A percentile compares a stretch with the other conserved stretches of the same genome.
Evolutionary conservation across 2,797 vertebrate genomes (phyloP).

Genomic region (Mallotus villosus): DNA sequence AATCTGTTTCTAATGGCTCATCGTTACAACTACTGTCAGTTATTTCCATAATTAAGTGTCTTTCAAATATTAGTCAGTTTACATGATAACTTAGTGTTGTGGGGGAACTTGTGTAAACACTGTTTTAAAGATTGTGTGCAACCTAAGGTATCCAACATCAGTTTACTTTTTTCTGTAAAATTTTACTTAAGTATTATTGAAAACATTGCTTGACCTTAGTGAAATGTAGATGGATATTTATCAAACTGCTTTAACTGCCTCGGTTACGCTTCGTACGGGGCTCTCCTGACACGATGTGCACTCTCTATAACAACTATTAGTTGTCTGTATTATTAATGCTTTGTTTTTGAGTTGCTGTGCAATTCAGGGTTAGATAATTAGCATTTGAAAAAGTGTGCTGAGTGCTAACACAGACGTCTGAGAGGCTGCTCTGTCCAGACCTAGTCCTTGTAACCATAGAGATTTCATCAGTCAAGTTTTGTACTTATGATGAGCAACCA

Average conservation of each 20-base stretch:
- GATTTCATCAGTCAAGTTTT: constrained; percentile 13
- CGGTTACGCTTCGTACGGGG: constrained; percentile 7
- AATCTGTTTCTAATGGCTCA: not conserved
- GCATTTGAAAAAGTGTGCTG: constrained; percentile 38
- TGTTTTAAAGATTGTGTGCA: constrained; percentile 5
- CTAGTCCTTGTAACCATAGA: constrained; percentile 25
- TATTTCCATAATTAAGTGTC: not conserved
- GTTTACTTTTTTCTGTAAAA: constrained; percentile 13
- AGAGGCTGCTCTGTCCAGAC: constrained; percentile 27
- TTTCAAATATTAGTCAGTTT: constrained; percentile 5
- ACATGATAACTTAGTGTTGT: not conserved
- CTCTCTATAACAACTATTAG: constrained; percentile 3
- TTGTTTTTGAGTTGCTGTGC: constrained; percentile 61
- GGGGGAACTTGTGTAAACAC: constrained; percentile 5
- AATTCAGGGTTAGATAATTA: constrained; percentile 52
- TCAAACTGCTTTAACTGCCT: constrained; percentile 2
- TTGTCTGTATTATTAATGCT: constrained; percentile 44
- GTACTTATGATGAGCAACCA: constrained; percentile 18
- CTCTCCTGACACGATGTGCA: no score
- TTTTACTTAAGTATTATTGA: constrained; percentile 14
- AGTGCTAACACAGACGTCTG: constrained; percentile 17
- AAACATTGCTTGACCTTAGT: constrained; percentile 10
- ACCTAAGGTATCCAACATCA: constrained; percentile 4
- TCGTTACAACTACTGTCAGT: not conserved
- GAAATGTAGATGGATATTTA: constrained; percentile 9